Conservation (phyloP, 2,888 invertebrate species). For the Thymelicus acteon region DNA sequence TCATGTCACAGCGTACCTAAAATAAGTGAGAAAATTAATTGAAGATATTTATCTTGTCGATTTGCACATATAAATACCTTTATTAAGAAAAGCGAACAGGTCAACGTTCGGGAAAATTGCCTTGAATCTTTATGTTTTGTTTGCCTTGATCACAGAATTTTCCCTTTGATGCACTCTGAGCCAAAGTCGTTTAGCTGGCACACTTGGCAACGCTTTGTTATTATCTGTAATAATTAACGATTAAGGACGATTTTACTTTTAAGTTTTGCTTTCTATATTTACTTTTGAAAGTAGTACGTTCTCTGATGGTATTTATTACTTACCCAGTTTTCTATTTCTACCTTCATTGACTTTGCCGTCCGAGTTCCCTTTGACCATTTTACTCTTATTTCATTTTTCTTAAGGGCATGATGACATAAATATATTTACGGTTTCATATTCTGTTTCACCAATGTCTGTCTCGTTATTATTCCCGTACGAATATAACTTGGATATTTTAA, state of each 20-base stretch:
- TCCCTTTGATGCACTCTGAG: slow-evolving; percentile 56
- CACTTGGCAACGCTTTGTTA: slow-evolving; percentile 60
- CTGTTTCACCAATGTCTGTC: background rate
- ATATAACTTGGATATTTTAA: too few species aligned
- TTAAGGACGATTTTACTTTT: slow-evolving; percentile 21
- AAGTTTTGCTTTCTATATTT: slow-evolving; percentile 26
- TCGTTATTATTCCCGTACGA: too few species aligned
- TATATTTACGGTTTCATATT: background rate
- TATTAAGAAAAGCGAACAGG: background rate
- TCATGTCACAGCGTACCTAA: too few species aligned
- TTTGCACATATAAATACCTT: background rate
- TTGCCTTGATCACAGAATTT: slow-evolving; percentile 47
- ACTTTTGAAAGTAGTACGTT: slow-evolving; percentile 19
- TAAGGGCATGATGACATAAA: background rate
- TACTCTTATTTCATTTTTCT: background rate
- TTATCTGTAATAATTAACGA: slow-evolving; percentile 31
- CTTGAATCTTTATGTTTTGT: slow-evolving; percentile 48
- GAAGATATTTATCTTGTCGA: background rate
- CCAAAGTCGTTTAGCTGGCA: slow-evolving; percentile 53
- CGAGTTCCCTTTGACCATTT: background rate
- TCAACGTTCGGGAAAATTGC: slow-evolving; percentile 31
- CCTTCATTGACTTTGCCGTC: background rate
- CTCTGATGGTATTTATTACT: slow-evolving; percentile 1
- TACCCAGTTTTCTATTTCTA: background rate
- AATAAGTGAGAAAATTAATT: background rate